phyloP scores from a whole-genome alignment of 2,113 vertebrate species.

The Carassius auratus region DNA sequence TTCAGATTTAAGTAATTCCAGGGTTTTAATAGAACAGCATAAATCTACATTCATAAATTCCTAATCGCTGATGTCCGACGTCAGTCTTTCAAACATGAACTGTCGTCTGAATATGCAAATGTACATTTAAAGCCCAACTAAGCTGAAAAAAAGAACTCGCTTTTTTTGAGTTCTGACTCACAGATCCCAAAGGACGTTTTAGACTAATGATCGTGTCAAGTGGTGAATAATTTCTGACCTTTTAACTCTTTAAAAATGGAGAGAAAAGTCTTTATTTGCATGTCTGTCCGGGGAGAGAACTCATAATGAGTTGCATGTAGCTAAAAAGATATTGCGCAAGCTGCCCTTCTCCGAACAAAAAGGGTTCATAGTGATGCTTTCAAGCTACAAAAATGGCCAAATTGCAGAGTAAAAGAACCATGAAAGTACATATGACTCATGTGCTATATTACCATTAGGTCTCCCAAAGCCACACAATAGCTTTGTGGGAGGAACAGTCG shows the following conservation, averaged over 20 bases:
- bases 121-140: constrained; percentile 20
- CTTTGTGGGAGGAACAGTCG: neutral
- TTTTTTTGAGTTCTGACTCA: constrained; percentile 24
- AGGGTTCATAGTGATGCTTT: neutral
- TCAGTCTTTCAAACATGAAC: neutral
- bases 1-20: constrained; percentile 38
- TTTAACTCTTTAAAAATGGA: constrained; percentile 7
- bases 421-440: neutral
- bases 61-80: constrained; percentile 17
- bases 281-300: neutral
- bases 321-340: neutral
- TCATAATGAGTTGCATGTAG: neutral
- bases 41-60: constrained; percentile 51
- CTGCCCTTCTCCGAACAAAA: neutral
- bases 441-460: neutral
- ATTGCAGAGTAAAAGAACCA: neutral
- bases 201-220: constrained; percentile 36
- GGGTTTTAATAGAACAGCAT: constrained; percentile 20
- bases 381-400: neutral
- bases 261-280: constrained; percentile 6
- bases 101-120: constrained; percentile 1
- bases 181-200: constrained; percentile 33
- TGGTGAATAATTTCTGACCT: constrained; percentile 38
- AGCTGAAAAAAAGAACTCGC: neutral
- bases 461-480: neutral